phyloP scores from a whole-genome alignment of 2,888 invertebrate species.

The Julus scandinavius region DNA sequence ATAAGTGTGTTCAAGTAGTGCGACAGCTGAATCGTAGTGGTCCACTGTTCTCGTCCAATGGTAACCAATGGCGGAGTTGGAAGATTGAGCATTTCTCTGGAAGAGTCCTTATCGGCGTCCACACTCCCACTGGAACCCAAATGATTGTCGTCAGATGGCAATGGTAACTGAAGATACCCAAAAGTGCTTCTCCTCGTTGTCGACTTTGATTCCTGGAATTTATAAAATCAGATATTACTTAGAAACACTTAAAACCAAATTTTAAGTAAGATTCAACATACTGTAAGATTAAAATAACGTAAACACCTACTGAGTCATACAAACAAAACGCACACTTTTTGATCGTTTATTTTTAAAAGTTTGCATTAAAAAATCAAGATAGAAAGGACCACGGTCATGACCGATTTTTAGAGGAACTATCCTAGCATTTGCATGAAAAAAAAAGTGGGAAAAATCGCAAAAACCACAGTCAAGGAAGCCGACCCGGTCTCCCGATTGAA shows the following conservation, averaged over 20 bases:
- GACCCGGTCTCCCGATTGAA: no score
- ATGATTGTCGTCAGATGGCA: conserved; percentile 44
- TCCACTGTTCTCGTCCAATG: conserved; percentile 73
- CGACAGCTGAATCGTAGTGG: conserved; percentile 83
- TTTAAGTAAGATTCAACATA: not conserved
- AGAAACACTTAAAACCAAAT: not conserved
- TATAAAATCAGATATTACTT: not conserved
- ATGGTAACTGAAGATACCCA: conserved; percentile 54
- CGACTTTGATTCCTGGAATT: conserved; percentile 52
- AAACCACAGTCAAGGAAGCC: no score
- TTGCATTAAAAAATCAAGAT: no score
- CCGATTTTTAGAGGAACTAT: no score
- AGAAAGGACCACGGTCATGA: no score
- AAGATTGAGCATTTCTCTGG: conserved; percentile 60
- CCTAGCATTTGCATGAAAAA: no score
- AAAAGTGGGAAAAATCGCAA: no score
- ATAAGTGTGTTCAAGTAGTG: conserved; percentile 88
- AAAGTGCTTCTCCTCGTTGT: conserved; percentile 54
- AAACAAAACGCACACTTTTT: no score
- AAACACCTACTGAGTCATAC: no score
- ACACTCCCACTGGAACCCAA: conserved; percentile 53
- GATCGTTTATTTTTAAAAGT: no score
- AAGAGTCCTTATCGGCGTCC: conserved; percentile 57
- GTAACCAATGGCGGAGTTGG: conserved; percentile 67
- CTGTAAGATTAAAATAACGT: not conserved